Percentiles rank a stretch among this genome's conserved stretches.
These are phyloP conservation scores for Cavia porcellus DNA, from an alignment of 2,113 vertebrate genomes.

Conservation along the genomic window DNA sequence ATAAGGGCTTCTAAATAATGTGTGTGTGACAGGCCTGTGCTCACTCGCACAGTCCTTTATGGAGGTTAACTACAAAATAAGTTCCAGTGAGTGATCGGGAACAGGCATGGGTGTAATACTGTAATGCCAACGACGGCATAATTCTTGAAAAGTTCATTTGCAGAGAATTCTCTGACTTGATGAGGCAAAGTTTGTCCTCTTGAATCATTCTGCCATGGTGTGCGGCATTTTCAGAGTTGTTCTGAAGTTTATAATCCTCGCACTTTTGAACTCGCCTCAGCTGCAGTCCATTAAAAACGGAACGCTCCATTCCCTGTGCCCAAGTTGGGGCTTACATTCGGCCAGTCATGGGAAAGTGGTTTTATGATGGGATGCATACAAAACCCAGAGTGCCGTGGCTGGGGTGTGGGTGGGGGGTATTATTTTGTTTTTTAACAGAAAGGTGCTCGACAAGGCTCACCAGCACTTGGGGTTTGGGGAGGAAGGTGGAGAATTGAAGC, in stretches of 20 bases:
- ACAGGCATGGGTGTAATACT: slow-evolving; percentile 87
- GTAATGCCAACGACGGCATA: slow-evolving; percentile 88
- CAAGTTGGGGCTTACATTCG: neutral
- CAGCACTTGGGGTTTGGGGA: neutral
- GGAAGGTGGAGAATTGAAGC: neutral
- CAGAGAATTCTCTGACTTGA: slow-evolving; percentile 85
- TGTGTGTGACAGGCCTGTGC: slow-evolving; percentile 91
- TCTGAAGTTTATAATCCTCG: slow-evolving; percentile 56
- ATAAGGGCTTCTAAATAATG: slow-evolving; percentile 93
- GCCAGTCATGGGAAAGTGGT: slow-evolving; percentile 82
- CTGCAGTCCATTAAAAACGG: slow-evolving; percentile 76
- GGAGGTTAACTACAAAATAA: slow-evolving; percentile 95
- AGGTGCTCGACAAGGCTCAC: neutral
- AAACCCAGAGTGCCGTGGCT: slow-evolving; percentile 69
- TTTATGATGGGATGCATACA: slow-evolving; percentile 73
- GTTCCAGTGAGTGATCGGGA: slow-evolving; percentile 92
- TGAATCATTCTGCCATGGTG: slow-evolving; percentile 78
- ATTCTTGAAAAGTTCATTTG: slow-evolving; percentile 90
- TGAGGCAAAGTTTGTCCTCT: slow-evolving; percentile 82
- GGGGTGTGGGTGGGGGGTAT: neutral
- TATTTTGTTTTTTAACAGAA: slow-evolving; percentile 60
- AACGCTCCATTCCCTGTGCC: neutral
- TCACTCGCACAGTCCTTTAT: slow-evolving; percentile 90
- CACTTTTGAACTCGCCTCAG: slow-evolving; percentile 80
- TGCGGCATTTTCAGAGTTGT: slow-evolving; percentile 65